Evolutionary conservation across 2,888 invertebrate genomes (phyloP), one percentile per base, ranked within the genome.

Genomic region (Physocephala rufipes): DNA sequence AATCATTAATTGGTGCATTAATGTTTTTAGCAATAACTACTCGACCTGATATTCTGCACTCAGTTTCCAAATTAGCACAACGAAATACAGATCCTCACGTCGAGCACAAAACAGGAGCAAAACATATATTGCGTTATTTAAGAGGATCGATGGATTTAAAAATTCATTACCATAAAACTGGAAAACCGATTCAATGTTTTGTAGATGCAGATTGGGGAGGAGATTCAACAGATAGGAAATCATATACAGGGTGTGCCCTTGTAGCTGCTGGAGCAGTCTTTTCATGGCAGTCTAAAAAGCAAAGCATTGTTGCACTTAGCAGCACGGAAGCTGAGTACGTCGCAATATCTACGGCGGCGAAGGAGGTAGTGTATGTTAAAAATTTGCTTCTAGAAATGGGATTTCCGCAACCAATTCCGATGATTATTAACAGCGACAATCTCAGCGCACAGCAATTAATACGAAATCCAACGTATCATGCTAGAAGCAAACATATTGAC

Each of bases 71-170:
- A 65, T 36, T 77, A 7, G 67, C 78, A 0, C 77, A 79, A 47
- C 71, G 64, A 4, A 79, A 76, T 26, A 73, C 45, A 0, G 68
- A 78, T 62, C 77, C 78, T 15, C 76, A 78, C 65, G 7, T 21
- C 1, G 79, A 79, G 36, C 77, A 78, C 55, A 36, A 75, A 61
- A 64, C 61, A 3, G 77, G 72, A 13, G 74, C 74, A n/a, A 76
- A 74, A 49, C 77, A 75, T 61, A 45, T 78, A 30, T 51, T 78
- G n/a, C 71, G 75, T 24, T 76, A 78, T 55, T 51, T 78, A 26
- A 68, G 70, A 28, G 70, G 67, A 45, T 75, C 49, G 5, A 4
- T n/a, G 5, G 13, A 49, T 12, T 49, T 49, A 19, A 19, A 16
- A 49, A 16, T 49, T 1, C 9, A 49, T 4, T 21, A 26, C 13